phyloP scores from a whole-genome alignment of 2,888 invertebrate species.

The Nymphalis urticae region DNA sequence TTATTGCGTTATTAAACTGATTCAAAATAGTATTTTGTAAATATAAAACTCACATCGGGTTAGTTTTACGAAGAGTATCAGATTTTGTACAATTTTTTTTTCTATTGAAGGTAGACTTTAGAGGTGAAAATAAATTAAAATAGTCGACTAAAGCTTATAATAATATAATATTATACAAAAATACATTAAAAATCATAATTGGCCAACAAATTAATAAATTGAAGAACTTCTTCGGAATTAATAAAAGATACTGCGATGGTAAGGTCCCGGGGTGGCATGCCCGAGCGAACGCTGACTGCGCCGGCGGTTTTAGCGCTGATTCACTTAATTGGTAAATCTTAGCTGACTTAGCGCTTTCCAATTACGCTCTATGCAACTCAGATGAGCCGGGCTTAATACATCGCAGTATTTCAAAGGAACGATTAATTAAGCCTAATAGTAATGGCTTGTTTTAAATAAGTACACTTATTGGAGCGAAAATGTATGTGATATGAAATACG shows the following conservation, averaged over 20 bases:
- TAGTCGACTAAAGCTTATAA: no score
- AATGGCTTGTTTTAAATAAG: slow-evolving; percentile 23
- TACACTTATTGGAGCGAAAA: slow-evolving; percentile 23
- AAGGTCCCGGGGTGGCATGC: slow-evolving; percentile 43
- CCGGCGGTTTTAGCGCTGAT: slow-evolving; percentile 70
- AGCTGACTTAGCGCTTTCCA: slow-evolving; percentile 76
- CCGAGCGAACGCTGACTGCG: slow-evolving; percentile 58
- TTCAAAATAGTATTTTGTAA: not conserved
- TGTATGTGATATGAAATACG: slow-evolving; percentile 23
- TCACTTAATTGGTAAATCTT: slow-evolving; percentile 79
- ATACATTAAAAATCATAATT: not conserved
- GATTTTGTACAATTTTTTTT: no score
- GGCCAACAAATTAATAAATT: not conserved
- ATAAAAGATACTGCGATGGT: slow-evolving; percentile 39
- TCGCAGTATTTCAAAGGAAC: slow-evolving; percentile 38
- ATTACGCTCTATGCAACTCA: slow-evolving; percentile 65
- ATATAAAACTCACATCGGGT: no score
- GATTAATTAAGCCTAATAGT: slow-evolving; percentile 34
- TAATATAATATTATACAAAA: no score
- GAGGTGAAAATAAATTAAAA: no score
- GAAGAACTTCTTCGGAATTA: slow-evolving; percentile 11
- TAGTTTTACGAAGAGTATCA: no score
- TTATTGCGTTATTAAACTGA: slow-evolving; percentile 9
- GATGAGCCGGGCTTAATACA: slow-evolving; percentile 60
- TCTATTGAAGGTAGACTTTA: no score